Evolutionary conservation across 1,140 invertebrate genomes (phyloP), one percentile per base, ranked within the genome.

Genomic region (Leptinotarsa undecemlineata): DNA sequence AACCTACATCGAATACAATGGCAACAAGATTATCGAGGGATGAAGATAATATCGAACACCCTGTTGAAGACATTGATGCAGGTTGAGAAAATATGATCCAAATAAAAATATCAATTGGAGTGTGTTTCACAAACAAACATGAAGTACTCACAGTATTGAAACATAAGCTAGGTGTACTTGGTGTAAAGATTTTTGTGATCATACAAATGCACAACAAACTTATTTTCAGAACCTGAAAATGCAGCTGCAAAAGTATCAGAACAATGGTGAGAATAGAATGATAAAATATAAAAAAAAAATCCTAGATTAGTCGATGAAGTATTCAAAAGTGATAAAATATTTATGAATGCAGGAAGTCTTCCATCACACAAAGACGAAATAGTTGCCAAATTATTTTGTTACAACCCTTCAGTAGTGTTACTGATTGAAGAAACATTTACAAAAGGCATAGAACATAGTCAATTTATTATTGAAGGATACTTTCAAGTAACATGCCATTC

Each of bases 331-430:
- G 57, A 15, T 61, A 61, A 13, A 61, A 14, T 42, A 42, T 2
- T 0, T 68, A 68, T 68, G 15, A 68, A 68, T 68, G 1, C 67
- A 48, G 6, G 33, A 2, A 68, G 33, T 11, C 0, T 68, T 42
- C 33, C 42, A 17, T 21, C 67, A 26, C 11, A n/a, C 26, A 68
- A 68, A 33, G 67, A 48, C n/a, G 20, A 68, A 68, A 68, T 68
- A 14, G 19, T 48, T 33, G n/a, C 17, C 3, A 48, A 68, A 42
- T n/a, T 68, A 3, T 48, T 68, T n/a, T 33, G 42, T 68, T 42
- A 17, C 20, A 33, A 33, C 5, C 42, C 67, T 17, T 26, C 21
- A 26, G 8, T 68, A 26, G 26, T 21, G 26, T 42, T 68, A 13
- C 67, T 68, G 4, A 68, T 23, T 42, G 67, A 42, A 42, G 17